A percentile compares a stretch with the other conserved stretches of the same genome.
Evolutionary conservation across 2,888 invertebrate species (phyloP).

Genomic region (Clivina fossor): DNA sequence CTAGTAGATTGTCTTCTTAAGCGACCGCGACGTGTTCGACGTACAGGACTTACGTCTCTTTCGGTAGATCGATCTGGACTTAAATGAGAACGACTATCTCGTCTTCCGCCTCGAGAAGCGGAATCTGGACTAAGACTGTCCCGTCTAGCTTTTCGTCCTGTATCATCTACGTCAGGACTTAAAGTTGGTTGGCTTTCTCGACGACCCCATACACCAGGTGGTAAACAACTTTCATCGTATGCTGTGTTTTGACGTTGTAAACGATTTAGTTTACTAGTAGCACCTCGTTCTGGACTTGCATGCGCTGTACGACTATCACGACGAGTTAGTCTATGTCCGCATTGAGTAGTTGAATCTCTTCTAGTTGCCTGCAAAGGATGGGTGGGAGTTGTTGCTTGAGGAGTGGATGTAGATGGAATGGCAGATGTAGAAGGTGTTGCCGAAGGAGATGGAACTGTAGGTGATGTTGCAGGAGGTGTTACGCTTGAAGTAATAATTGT

Average conservation of each 20-base stretch:
- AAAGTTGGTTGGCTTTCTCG: constrained; percentile 81
- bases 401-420: background rate
- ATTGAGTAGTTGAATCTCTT: constrained; percentile 84
- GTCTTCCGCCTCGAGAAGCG: constrained; percentile 69
- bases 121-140: constrained; percentile 91
- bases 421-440: constrained; percentile 40
- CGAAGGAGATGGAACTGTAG: constrained; percentile 58
- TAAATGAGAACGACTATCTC: constrained; percentile 76
- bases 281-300: constrained; percentile 68
- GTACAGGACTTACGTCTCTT: constrained; percentile 76
- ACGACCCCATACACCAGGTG: constrained; percentile 65
- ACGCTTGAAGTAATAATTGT: constrained; percentile 83
- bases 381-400: constrained; percentile 55
- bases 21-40: constrained; percentile 68
- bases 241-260: constrained; percentile 86
- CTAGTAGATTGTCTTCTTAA: constrained; percentile 80
- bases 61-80: constrained; percentile 82
- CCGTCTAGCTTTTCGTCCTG: constrained; percentile 72
- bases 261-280: constrained; percentile 52
- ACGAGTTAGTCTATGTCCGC: constrained; percentile 62
- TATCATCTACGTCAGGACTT: constrained; percentile 75
- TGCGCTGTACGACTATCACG: constrained; percentile 67
- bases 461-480: constrained; percentile 80
- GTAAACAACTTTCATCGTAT: constrained; percentile 81
- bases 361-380: constrained; percentile 60